Percentiles rank a stretch among this genome's conserved stretches.
Evolutionary conservation across 2,113 vertebrate species (phyloP).

Genomic region (Anolis sagrei): DNA sequence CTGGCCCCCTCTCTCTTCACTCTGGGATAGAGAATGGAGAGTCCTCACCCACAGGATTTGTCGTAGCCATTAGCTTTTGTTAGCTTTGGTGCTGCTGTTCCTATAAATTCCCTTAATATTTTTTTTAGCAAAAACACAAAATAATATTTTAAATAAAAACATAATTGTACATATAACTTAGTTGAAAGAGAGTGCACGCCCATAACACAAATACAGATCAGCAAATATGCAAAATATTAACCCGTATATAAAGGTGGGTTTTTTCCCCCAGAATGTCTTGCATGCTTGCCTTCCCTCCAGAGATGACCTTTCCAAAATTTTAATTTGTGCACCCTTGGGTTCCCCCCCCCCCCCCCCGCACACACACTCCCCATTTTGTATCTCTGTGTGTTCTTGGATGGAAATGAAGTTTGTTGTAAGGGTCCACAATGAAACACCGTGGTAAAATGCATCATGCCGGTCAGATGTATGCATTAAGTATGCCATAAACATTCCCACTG

Average conservation of each 20-base stretch:
- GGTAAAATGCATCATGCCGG: slow-evolving; percentile 77
- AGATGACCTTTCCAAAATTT: slow-evolving; percentile 49
- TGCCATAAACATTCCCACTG: slow-evolving; percentile 87
- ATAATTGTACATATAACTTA: background rate
- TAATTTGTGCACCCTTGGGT: slow-evolving; percentile 54
- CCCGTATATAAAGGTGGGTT: slow-evolving; percentile 52
- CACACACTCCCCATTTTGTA: no score
- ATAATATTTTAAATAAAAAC: background rate
- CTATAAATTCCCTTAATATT: background rate
- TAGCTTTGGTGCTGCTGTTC: background rate
- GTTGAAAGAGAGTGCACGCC: slow-evolving; percentile 43
- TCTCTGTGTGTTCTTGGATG: slow-evolving; percentile 16
- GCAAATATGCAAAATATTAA: slow-evolving; percentile 64
- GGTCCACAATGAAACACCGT: slow-evolving; percentile 72
- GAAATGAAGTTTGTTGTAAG: slow-evolving; percentile 51
- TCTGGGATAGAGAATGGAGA: no score
- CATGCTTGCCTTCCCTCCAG: slow-evolving; percentile 70
- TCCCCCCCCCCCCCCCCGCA: background rate
- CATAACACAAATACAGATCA: slow-evolving; percentile 37
- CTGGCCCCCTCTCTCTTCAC: no score
- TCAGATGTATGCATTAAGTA: slow-evolving; percentile 83
- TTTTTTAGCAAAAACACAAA: background rate
- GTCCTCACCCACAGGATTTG: background rate
- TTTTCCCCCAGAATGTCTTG: slow-evolving; percentile 61
- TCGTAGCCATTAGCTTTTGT: background rate